phyloP scores from a whole-genome alignment of 2,888 invertebrate species.

The Bombyx huttoni region DNA sequence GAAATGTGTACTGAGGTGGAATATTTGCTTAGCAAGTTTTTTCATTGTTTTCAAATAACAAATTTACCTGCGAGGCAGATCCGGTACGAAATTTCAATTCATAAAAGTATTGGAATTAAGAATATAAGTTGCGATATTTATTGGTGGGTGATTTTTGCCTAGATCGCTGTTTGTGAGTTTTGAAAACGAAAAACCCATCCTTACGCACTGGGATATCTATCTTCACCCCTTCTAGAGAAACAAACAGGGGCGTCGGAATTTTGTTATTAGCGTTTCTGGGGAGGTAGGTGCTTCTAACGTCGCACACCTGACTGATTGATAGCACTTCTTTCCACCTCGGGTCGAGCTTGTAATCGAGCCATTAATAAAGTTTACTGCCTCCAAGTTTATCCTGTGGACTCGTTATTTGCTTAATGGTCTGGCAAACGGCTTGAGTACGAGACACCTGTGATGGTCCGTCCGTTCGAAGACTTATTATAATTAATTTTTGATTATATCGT shows the following conservation, averaged over 20 bases:
- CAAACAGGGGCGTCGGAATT: constrained; percentile 68
- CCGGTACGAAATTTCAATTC: no score
- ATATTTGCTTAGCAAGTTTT: no score
- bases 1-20: no score
- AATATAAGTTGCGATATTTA: no score
- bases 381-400: constrained; percentile 66
- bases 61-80: no score
- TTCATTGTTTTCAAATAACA: no score
- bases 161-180: not conserved
- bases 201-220: constrained; percentile 54
- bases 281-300: constrained; percentile 54
- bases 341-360: constrained; percentile 73
- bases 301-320: constrained; percentile 72
- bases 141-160: no score
- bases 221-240: constrained; percentile 65
- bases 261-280: constrained; percentile 70
- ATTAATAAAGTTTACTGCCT: constrained; percentile 72
- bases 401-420: constrained; percentile 70
- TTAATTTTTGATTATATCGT: constrained; percentile 41
- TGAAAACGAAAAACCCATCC: constrained; percentile 33
- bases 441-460: constrained; percentile 51
- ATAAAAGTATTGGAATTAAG: no score
- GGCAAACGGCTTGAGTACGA: constrained; percentile 51
- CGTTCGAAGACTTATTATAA: constrained; percentile 45
- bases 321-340: constrained; percentile 72